Evolutionary conservation across 2,797 vertebrate genomes (phyloP).

Genomic region (Coccyzus lansbergi): DNA sequence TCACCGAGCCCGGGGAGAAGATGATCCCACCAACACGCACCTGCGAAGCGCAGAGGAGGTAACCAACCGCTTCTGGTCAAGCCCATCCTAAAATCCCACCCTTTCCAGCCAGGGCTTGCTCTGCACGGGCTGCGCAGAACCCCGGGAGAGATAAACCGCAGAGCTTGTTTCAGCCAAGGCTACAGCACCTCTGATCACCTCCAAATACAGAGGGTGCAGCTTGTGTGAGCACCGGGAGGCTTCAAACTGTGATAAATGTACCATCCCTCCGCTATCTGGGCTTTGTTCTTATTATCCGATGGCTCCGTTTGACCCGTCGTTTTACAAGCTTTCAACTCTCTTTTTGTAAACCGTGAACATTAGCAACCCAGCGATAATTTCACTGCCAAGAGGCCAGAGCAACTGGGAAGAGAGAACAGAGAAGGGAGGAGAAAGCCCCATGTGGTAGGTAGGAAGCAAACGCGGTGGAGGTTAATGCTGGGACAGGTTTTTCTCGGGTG

Average conservation of each 20-base stretch:
- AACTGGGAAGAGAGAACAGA: background rate
- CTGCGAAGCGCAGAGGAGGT: constrained; percentile 68
- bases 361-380: constrained; percentile 32
- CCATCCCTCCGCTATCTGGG: constrained; percentile 45
- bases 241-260: constrained; percentile 58
- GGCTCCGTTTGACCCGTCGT: constrained; percentile 70
- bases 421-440: background rate
- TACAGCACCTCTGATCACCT: background rate
- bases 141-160: background rate
- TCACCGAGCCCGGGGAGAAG: constrained; percentile 91
- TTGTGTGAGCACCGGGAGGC: background rate
- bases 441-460: background rate
- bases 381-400: constrained; percentile 8
- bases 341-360: constrained; percentile 15
- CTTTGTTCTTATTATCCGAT: constrained; percentile 68
- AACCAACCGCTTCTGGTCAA: background rate
- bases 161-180: background rate
- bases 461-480: background rate
- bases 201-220: background rate
- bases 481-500: background rate
- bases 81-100: background rate
- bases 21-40: constrained; percentile 93
- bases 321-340: constrained; percentile 61
- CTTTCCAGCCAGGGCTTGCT: background rate
- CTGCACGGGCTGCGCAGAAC: accelerated